A percentile compares a stretch with the other conserved stretches of the same genome.
Evolutionary conservation across 2,113 vertebrate species (phyloP).

Genomic region (Carlito syrichta): DNA sequence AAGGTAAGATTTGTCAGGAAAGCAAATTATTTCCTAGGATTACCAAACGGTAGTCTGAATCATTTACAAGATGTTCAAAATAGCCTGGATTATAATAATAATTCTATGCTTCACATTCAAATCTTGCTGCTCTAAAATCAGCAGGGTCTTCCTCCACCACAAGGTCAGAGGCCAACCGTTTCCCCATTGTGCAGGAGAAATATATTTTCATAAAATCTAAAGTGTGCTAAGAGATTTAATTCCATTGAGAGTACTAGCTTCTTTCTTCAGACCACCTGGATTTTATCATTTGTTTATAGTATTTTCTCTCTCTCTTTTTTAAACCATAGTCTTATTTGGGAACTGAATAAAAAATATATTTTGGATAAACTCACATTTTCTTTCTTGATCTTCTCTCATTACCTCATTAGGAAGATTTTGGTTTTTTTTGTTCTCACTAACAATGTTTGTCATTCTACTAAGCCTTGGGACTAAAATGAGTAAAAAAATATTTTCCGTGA

Average conservation of each 20-base stretch:
- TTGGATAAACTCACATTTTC: background rate
- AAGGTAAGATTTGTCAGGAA: background rate
- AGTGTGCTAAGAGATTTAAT: conserved; percentile 10
- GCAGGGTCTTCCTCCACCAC: background rate
- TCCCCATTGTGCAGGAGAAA: background rate
- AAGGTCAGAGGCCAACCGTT: conserved; percentile 29
- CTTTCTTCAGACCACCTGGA: background rate
- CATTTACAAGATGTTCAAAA: conserved; percentile 20
- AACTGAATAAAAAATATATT: background rate
- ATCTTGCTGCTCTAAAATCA: background rate
- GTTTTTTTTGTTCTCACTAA: background rate
- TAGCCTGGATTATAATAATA: background rate
- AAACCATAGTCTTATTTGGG: background rate
- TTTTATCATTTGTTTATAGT: background rate
- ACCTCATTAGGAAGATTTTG: background rate
- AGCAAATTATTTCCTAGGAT: conserved; percentile 1
- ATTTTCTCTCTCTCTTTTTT: background rate
- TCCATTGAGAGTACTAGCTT: background rate
- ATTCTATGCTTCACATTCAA: background rate
- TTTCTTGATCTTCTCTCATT: background rate
- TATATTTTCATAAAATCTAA: conserved; percentile 9
- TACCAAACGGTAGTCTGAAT: background rate
- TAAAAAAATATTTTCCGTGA: background rate
- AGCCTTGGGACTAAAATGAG: background rate
- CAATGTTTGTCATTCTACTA: background rate